These are phyloP conservation scores for Magallana gigas DNA, from an alignment of 1,140 invertebrate species.

Conservation along the genomic window DNA sequence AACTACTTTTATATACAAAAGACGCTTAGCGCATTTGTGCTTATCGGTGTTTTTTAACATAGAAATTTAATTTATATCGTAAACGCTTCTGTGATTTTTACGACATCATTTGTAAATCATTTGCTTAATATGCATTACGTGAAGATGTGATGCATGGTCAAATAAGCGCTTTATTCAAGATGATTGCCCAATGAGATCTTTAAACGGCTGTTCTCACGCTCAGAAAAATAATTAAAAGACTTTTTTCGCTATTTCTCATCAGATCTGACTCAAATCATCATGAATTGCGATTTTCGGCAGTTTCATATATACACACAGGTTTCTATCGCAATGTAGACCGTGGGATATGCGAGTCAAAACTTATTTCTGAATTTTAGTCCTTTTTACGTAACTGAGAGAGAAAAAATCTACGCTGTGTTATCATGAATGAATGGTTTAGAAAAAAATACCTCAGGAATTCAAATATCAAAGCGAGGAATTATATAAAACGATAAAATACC, in stretches of 20 bases:
- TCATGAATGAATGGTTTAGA: not conserved
- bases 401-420: not conserved
- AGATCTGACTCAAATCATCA: not conserved
- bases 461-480: not conserved
- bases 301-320: not conserved
- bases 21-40: no score
- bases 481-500: not conserved
- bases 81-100: not conserved
- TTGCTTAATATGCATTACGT: not conserved
- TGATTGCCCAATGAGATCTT: not conserved
- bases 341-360: not conserved
- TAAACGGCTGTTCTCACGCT: slow-evolving; percentile 1
- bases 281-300: not conserved
- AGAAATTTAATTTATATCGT: no score
- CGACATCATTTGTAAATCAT: not conserved
- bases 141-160: not conserved
- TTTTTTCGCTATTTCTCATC: not conserved
- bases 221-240: not conserved
- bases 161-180: not conserved
- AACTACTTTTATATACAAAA: no score
- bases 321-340: not conserved
- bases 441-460: not conserved
- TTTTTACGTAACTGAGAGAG: not conserved
- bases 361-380: not conserved
- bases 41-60: no score